Evolutionary conservation across 2,888 invertebrate genomes (phyloP), one percentile per base, ranked within the genome.

Genomic region (Leuctra nigra): DNA sequence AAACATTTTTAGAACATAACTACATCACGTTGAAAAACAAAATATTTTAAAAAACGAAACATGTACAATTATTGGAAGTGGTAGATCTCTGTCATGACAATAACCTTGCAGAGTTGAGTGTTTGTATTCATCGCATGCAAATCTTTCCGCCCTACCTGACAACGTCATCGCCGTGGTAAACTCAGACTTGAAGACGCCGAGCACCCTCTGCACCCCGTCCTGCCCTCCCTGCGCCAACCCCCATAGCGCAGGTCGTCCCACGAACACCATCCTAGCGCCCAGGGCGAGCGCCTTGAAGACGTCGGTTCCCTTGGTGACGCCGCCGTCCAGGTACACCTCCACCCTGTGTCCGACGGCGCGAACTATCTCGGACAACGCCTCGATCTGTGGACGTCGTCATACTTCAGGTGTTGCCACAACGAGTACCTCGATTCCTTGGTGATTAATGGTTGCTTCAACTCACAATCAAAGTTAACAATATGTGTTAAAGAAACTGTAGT

Each of bases 231-330:
- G 81, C 0, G 86, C 77, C 53, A 95, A 71, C 0, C 91, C 94
- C 91, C 92, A 95, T 3, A 94, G 66, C 24, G 87, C 82, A 0
- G 94, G 91, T 54, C 94, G 79, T 0, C 93, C 95, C 23, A 93
- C 75, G 68, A 94, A 94, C 1, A 87, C 93, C 82, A 89, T 87
- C 75, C 80, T 84, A 1, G 96, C 96, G 11, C 96, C 96, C 20
- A 96, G 75, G 1, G 92, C 91, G 41, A 96, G 66, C 0, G 94
- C 94, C 74, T 94, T 96, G 63, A 92, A 86, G 11, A 94, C 83
- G 71, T 96, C 94, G 3, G 86, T 86, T 14, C 94, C 95, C 63
- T 84, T 82, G 16, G 80, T 77, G 1, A 95, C 77, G 1, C 95
- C 95, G 11, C 94, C 92, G 68, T 95, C 95, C 66, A 95, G 68